Evolutionary conservation across 2,888 invertebrate genomes (phyloP), one percentile per base, ranked within the genome.

Genomic region (Mesochorus sp.): DNA sequence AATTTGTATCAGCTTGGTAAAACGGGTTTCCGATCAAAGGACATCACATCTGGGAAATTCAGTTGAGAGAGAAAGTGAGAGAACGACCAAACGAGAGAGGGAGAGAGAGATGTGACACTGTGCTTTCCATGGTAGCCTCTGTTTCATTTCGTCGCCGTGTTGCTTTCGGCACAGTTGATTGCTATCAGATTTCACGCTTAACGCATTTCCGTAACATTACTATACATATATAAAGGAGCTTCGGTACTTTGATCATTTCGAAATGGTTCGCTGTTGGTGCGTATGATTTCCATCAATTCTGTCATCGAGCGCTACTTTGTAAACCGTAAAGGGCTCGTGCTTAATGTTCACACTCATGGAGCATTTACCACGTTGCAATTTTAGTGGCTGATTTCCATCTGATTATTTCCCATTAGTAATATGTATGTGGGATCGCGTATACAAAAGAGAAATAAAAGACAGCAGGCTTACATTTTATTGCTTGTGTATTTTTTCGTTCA

Each of bases 31-130:
- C 26, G 28, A 28, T 37, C 70, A 61, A 71, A 71, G 70, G 61
- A 51, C 39, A 51, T 71, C 61, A 51, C 37, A 31, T 61, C 61
- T 37, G 17, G 39, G 42, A 8, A 19, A 44, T 44, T 31, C 10
- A 3, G n/a, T 19, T 14, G 34, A 24, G 26, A 26, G 70, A 59
- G 57, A 68, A 57, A 24, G 68, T n/a, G n/a, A n/a, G n/a, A n/a
- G n/a, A 19, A 44, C 10, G 17, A 0, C 49, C 31, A 14, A 14
- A 39, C 10, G 19, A 53, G 42, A n/a, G n/a, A n/a, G n/a, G n/a
- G n/a, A n/a, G n/a, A n/a, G n/a, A n/a, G n/a, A n/a, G n/a, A n/a
- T n/a, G n/a, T n/a, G n/a, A n/a, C n/a, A n/a, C n/a, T n/a, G n/a
- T n/a, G n/a, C n/a, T 10, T 6, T 31, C 10, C 24, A 12, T 21